phyloP scores from a whole-genome alignment of 2,888 invertebrate species.

The Drosophila peninsularis region DNA sequence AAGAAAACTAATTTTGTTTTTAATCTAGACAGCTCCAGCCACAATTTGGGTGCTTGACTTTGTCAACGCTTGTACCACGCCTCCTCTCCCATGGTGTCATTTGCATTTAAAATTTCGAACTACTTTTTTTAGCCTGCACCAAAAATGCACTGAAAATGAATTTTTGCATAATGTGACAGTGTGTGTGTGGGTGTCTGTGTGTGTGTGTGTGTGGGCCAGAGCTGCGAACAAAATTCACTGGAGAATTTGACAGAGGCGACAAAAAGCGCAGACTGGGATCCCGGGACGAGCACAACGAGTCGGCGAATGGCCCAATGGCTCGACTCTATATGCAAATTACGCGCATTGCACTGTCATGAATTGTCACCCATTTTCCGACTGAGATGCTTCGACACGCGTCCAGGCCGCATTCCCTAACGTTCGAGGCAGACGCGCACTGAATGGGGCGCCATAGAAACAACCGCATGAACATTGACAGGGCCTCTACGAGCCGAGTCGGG shows the following conservation, averaged over 20 bases:
- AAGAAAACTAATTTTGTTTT: constrained; percentile 64
- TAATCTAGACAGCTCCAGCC: constrained; percentile 50
- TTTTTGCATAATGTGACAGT: constrained; percentile 50
- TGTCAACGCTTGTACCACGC: constrained; percentile 26
- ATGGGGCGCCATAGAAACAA: constrained; percentile 20
- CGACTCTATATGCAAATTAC: constrained; percentile 77
- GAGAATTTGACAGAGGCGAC: constrained; percentile 50
- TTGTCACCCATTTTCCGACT: constrained; percentile 79
- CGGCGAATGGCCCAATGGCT: constrained; percentile 28
- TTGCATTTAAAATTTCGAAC: constrained; percentile 70
- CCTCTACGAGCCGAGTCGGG: constrained; percentile 2
- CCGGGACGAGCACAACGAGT: constrained; percentile 20
- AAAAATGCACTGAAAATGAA: constrained; percentile 48
- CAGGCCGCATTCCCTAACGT: constrained; percentile 21
- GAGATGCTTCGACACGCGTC: constrained; percentile 76
- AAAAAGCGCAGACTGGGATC: constrained; percentile 42
- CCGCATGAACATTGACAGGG: constrained; percentile 37
- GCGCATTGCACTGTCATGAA: constrained; percentile 77
- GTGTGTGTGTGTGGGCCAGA: constrained; percentile 43
- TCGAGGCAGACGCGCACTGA: background rate
- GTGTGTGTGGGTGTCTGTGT: constrained; percentile 30
- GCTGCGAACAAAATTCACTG: constrained; percentile 58
- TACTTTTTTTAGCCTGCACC: constrained; percentile 34
- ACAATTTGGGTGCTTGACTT: constrained; percentile 53
- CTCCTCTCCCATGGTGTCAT: constrained; percentile 47